Evolutionary conservation across 2,113 vertebrate genomes (phyloP).

Genomic region (Grammomys dolichurus): DNA sequence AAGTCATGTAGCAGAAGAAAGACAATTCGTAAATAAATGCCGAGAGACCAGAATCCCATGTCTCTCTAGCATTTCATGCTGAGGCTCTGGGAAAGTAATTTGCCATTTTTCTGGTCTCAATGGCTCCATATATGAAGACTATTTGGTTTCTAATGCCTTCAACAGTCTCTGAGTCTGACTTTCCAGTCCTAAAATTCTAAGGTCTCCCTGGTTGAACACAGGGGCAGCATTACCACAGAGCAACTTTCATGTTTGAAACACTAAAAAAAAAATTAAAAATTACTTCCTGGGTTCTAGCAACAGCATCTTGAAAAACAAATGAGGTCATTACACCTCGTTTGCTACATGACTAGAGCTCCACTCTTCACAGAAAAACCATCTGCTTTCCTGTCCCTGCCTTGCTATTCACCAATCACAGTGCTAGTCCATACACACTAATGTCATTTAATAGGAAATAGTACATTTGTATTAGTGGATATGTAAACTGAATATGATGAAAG

Average conservation of each 20-base stretch:
- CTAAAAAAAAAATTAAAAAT: background rate
- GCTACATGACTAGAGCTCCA: too few species aligned
- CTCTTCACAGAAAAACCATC: background rate
- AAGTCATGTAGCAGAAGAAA: background rate
- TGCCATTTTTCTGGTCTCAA: background rate
- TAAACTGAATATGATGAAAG: slow-evolving; percentile 31
- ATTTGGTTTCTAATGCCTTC: background rate
- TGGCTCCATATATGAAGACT: background rate
- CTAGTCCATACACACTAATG: background rate
- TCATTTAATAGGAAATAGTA: slow-evolving; percentile 17
- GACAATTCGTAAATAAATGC: background rate
- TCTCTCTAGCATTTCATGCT: background rate
- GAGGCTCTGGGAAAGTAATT: background rate
- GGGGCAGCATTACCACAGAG: background rate
- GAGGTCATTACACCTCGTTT: fast-evolving
- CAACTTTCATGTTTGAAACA: background rate
- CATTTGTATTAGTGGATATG: slow-evolving; percentile 54
- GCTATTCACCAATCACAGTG: background rate
- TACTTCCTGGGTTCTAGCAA: background rate
- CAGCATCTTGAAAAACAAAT: background rate
- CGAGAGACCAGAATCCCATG: background rate
- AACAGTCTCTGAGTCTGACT: background rate
- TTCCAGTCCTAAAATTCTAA: background rate
- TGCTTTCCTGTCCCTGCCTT: background rate
- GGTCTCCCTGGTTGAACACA: background rate